Conservation (phyloP, 2,113 vertebrate genomes). For the Dromiciops gliroides region DNA sequence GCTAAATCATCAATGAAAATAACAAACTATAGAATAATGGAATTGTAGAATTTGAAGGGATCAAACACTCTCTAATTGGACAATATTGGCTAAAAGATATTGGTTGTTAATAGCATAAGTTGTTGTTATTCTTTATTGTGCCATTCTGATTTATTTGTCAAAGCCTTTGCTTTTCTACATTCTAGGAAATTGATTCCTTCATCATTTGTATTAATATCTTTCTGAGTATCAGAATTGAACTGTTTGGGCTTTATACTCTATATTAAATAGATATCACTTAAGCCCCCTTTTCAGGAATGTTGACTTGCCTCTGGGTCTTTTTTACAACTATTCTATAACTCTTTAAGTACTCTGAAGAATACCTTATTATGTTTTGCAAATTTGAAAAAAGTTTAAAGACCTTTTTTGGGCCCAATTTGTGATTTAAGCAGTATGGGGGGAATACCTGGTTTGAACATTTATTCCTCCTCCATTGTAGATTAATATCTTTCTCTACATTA, state of each 20-base stretch:
- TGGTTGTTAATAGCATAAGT: background rate
- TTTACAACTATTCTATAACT: background rate
- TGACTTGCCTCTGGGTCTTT: background rate
- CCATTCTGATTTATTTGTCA: background rate
- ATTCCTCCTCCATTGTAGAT: background rate
- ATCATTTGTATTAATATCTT: conserved; percentile 9
- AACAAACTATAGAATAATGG: background rate
- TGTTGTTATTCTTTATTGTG: background rate
- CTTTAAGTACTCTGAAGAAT: background rate
- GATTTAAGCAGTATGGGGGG: background rate
- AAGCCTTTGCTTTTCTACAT: conserved; percentile 11
- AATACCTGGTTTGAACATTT: background rate
- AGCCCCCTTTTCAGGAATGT: background rate
- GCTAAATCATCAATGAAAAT: background rate
- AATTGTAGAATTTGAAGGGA: background rate
- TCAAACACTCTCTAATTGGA: background rate
- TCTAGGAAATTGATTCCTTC: conserved; percentile 1
- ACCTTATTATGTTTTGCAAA: background rate
- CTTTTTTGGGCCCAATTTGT: background rate
- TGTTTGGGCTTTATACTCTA: background rate
- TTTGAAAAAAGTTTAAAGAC: background rate
- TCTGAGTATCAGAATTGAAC: conserved; percentile 1
- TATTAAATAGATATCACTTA: background rate
- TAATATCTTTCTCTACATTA: background rate
- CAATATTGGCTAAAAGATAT: background rate